Base-by-base conservation (phyloP, 2,888 invertebrate species). In the Lasioglossum zephyrum region DNA sequence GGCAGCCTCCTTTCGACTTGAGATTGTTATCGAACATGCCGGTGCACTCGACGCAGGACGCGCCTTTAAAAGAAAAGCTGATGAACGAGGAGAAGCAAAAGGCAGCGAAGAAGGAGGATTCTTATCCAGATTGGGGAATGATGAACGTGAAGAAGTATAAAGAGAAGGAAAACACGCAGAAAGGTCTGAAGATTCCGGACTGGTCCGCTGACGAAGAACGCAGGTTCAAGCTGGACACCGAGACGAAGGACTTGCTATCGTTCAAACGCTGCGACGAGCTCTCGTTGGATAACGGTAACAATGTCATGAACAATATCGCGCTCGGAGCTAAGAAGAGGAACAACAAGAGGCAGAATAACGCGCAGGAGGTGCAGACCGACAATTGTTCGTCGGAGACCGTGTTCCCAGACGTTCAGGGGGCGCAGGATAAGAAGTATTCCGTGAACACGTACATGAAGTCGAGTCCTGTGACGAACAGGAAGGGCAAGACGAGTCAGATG, bases 1-100 rank as follows among this genome's bases (percentile, higher is more conserved):
- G 96, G 3, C 96, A 97, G 91, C 96, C 96, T n/a, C 96, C 96
- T 2, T 95, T 96, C 81, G 97, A 97, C 94, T 95, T 97, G 81
- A 95, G 97, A 77, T 96, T 96, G n/a, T 74, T 95, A 31, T 92
- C 94, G 13, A 93, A 93, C 41, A 79, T 87, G 87, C 96, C 96
- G 41, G 95, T 95, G 73, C 96, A 96, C 84, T 94, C 94, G 8
- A 5, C 90, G 93, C 88, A 94, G 86, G 57, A 92, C 84, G 77
- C 16, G 11, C 47, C 82, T 36, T 73, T 63, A 22, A 93, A 94
- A 86, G 93, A 95, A 31, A 90, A 90, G 53, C 3, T 79, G 31
- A 72, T 53, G 0, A 77, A 39, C 57, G 88, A 93, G 1, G 90
- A 88, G 36, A 92, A 89, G 49, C 91, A 82, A 13, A 92, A 89